These are phyloP conservation scores for Tiliacea citrago DNA, from an alignment of 2,888 invertebrate species.

Conservation along the genomic window DNA sequence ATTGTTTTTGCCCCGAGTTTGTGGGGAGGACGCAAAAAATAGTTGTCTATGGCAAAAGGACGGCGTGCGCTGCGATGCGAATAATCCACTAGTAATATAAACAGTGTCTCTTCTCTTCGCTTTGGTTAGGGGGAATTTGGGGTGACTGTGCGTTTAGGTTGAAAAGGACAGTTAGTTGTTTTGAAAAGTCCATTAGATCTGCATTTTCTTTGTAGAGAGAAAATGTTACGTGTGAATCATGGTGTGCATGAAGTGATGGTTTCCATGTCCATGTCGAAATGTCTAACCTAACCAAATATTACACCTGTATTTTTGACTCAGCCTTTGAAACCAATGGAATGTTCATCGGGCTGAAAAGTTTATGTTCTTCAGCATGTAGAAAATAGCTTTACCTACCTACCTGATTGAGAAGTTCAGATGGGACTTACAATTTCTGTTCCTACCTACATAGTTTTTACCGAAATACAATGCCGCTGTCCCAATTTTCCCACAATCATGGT, in stretches of 20 bases:
- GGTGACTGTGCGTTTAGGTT: conserved; percentile 55
- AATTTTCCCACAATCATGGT: conserved; percentile 45
- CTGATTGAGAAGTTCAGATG: background rate
- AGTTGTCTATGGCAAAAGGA: conserved; percentile 63
- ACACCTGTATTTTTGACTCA: background rate
- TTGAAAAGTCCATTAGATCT: conserved; percentile 6
- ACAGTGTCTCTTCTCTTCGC: conserved; percentile 78
- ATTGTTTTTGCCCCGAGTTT: conserved; percentile 63
- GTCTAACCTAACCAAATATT: background rate
- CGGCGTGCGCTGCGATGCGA: conserved; percentile 67
- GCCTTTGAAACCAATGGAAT: background rate
- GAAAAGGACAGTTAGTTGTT: conserved; percentile 18
- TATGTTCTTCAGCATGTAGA: background rate
- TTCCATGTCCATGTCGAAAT: background rate
- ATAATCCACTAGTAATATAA: conserved; percentile 80
- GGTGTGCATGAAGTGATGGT: background rate
- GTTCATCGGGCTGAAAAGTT: background rate
- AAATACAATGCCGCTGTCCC: conserved; percentile 2
- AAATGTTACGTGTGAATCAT: background rate
- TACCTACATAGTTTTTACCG: background rate
- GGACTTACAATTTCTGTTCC: background rate
- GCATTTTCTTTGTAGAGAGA: background rate
- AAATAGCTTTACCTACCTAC: background rate
- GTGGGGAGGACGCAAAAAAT: conserved; percentile 63
- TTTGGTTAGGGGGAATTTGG: conserved; percentile 68